Evolutionary conservation across 2,113 vertebrate genomes (phyloP), one percentile per base, ranked within the genome.

Genomic region (Chaenocephalus aceratus): DNA sequence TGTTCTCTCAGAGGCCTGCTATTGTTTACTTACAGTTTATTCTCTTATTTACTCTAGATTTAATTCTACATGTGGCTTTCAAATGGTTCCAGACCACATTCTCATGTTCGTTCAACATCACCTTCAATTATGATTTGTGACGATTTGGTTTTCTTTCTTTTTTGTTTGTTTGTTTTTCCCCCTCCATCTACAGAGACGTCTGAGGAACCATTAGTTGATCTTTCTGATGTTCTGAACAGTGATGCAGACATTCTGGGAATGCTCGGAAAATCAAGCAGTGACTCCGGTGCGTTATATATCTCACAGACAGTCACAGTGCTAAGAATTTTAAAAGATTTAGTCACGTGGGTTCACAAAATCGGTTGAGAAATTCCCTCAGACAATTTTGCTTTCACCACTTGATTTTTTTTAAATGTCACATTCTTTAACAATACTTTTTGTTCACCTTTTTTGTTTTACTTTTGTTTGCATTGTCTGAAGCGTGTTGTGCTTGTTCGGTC

Each of bases 221-320:
- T 99, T 84, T 96, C 97, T 78, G 97, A 98, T 92, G 98, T 98
- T 86, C 94, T 99, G 89, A 99, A 96, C 91, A 97, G 96, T 75
- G 98, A 98, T 56, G 97, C 97, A 89, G 98, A 99, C 93, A 97
- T 99, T 92, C 96, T 99, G 93, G 97, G 97, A 90, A 98, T 99
- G 86, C 96, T 99, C 91, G 96, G 96, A 88, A 99, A 98, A 88
- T 95, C 97, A 90, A 95, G 95, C 80, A 94, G 96, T 94, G 96
- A 96, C 88, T 96, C 97, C 71, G 97, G 98, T 99, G 96, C 85
- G 95, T 93, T 83, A 54, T 76, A 51, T 75, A 86, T 87, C 73
- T 86, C 76, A 82, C 82, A 85, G 86, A 70, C 79, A 79, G 83
- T 84, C 63, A 87, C 85, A 86, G 72, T 77, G 51, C 72, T 73